Percentiles rank a stretch among this genome's conserved stretches.
phyloP scores from a whole-genome alignment of 2,797 vertebrate genomes.

The Sebastes hubbsi region DNA sequence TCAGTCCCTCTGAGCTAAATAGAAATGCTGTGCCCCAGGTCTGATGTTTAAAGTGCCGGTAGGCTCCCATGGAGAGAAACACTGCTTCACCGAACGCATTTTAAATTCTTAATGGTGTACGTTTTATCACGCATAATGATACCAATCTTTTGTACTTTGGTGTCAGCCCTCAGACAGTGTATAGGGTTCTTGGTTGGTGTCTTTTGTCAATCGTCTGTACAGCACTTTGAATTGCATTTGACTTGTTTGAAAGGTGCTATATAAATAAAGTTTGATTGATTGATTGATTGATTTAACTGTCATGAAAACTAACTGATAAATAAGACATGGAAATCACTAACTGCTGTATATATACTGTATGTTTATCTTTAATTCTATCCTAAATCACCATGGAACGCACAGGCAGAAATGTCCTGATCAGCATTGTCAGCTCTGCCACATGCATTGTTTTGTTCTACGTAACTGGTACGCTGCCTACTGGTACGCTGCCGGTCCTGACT shows the following conservation, averaged over 20 bases:
- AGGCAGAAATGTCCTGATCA: background rate
- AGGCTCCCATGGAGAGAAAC: slow-evolving; percentile 2
- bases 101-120: background rate
- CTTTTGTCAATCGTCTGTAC: background rate
- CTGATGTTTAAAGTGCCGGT: slow-evolving; percentile 13
- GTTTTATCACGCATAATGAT: background rate
- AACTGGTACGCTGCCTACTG: background rate
- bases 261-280: no score
- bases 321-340: background rate
- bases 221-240: no score
- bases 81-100: background rate
- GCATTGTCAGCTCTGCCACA: background rate
- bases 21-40: slow-evolving; percentile 11
- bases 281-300: no score
- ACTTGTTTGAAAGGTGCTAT: no score
- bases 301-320: background rate
- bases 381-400: no score
- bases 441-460: slow-evolving; percentile 11
- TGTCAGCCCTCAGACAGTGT: background rate
- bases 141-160: background rate
- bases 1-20: slow-evolving; percentile 33
- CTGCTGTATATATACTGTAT: background rate
- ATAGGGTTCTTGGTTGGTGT: background rate
- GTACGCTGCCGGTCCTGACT: background rate
- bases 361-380: background rate